Evolutionary conservation across 2,797 vertebrate species (phyloP).

Genomic region (Avahi laniger): DNA sequence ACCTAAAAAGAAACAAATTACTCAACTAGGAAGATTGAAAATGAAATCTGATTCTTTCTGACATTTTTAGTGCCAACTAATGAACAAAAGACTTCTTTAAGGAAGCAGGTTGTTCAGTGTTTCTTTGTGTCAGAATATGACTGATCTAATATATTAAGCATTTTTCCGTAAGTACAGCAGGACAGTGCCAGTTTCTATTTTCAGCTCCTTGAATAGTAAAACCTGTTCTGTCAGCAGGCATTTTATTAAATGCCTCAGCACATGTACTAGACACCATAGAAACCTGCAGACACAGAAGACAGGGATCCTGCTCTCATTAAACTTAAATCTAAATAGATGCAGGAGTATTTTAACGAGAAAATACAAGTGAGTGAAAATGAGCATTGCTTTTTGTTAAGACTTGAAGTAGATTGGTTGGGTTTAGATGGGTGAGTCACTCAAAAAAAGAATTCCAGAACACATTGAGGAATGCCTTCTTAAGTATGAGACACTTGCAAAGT

Average conservation of each 20-base stretch:
- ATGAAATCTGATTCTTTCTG: slow-evolving; percentile 61
- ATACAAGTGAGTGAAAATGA: not conserved
- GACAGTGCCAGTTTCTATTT: slow-evolving; percentile 54
- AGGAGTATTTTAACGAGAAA: slow-evolving; percentile 15
- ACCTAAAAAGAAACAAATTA: slow-evolving; percentile 63
- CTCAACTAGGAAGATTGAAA: slow-evolving; percentile 53
- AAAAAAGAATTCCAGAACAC: not conserved
- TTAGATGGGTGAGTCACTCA: not conserved
- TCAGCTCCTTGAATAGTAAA: slow-evolving; percentile 17
- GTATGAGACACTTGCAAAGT: not conserved
- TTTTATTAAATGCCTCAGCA: slow-evolving; percentile 44
- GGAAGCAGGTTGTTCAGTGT: slow-evolving; percentile 15
- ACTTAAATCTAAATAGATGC: slow-evolving; percentile 21
- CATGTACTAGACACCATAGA: not conserved
- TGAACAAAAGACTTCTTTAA: slow-evolving; percentile 71
- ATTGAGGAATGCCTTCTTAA: not conserved
- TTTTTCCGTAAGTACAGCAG: slow-evolving; percentile 4
- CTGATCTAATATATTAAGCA: slow-evolving; percentile 43
- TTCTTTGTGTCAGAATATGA: slow-evolving; percentile 52
- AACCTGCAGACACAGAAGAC: not conserved
- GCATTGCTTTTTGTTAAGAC: not conserved
- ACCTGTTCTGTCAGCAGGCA: slow-evolving; percentile 55
- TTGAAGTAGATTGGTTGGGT: not conserved
- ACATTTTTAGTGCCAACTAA: slow-evolving; percentile 67
- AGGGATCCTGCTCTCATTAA: not conserved